phyloP scores from a whole-genome alignment of 2,888 invertebrate species.

The Leptura quadrifasciata region DNA sequence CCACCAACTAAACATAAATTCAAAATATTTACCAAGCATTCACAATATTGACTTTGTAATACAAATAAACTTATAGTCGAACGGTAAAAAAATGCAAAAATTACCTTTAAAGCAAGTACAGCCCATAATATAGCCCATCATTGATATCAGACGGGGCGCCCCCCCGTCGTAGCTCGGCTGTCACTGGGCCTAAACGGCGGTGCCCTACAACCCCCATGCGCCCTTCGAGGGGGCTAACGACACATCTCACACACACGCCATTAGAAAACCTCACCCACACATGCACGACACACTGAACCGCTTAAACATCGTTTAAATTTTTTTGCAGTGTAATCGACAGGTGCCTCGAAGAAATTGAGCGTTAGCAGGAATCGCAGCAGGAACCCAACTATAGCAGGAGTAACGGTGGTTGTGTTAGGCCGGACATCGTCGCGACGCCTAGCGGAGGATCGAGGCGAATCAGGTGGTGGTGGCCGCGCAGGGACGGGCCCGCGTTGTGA shows the following conservation, averaged over 20 bases:
- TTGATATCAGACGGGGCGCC: slow-evolving; percentile 77
- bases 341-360: slow-evolving; percentile 34
- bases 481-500: slow-evolving; percentile 40
- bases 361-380: slow-evolving; percentile 46
- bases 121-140: slow-evolving; percentile 97
- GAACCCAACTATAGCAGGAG: slow-evolving; percentile 48
- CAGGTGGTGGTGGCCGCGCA: slow-evolving; percentile 35
- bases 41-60: background rate
- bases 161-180: slow-evolving; percentile 55
- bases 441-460: slow-evolving; percentile 50
- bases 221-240: slow-evolving; percentile 15
- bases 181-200: slow-evolving; percentile 35
- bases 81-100: background rate
- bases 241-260: slow-evolving; percentile 12
- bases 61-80: background rate
- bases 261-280: background rate
- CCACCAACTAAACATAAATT: background rate
- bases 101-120: slow-evolving; percentile 94
- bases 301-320: background rate
- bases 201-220: slow-evolving; percentile 38
- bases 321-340: slow-evolving; percentile 43
- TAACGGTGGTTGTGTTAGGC: slow-evolving; percentile 45
- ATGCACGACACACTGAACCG: background rate
- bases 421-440: slow-evolving; percentile 50
- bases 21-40: background rate